Percentiles rank a stretch among this genome's conserved stretches.
These are phyloP conservation scores for Flexamia atlantica DNA, from an alignment of 2,888 invertebrate genomes.

Conservation along the genomic window DNA sequence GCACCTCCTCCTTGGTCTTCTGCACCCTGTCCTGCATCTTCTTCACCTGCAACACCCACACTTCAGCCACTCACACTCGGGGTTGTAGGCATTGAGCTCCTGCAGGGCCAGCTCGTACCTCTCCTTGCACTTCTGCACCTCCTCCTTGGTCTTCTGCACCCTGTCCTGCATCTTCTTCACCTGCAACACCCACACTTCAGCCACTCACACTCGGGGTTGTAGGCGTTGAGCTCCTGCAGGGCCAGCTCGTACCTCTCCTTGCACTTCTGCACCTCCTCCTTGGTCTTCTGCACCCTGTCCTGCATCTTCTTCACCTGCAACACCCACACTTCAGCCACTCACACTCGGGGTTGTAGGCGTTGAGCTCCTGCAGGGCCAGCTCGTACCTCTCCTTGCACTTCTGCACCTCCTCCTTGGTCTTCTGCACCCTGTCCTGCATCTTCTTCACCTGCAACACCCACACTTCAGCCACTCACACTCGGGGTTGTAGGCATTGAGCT, in stretches of 20 bases:
- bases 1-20: constrained; percentile 97
- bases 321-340: background rate
- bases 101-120: constrained; percentile 94
- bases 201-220: constrained; percentile 95
- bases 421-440: too few species aligned
- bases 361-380: too few species aligned
- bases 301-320: constrained; percentile 96
- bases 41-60: constrained; percentile 83
- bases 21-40: constrained; percentile 97
- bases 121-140: constrained; percentile 95
- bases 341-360: too few species aligned
- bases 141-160: constrained; percentile 95
- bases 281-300: constrained; percentile 95
- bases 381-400: too few species aligned
- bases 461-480: too few species aligned
- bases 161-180: constrained; percentile 98
- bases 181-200: constrained; percentile 76
- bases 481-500: too few species aligned
- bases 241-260: constrained; percentile 96
- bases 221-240: constrained; percentile 94
- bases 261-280: constrained; percentile 95
- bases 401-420: too few species aligned
- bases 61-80: constrained; percentile 85
- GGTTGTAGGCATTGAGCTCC: constrained; percentile 97
- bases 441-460: too few species aligned